These are phyloP conservation scores for Diorhabda carinulata DNA, from an alignment of 1,140 invertebrate species.

Conservation along the genomic window DNA sequence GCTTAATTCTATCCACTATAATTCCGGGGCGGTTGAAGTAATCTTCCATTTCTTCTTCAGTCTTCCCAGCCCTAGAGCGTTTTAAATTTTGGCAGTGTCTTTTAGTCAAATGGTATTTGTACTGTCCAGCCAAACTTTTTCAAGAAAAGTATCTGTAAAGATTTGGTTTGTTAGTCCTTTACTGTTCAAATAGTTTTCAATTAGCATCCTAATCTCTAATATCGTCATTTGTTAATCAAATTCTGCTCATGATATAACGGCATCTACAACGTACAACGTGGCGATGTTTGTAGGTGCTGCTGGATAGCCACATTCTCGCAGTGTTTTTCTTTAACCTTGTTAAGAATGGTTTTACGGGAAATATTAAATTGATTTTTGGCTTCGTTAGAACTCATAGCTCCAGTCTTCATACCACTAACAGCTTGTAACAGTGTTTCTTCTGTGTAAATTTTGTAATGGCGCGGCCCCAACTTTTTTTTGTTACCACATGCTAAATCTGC, in stretches of 20 bases:
- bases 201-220: too few relatives aligned
- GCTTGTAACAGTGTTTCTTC: too few relatives aligned
- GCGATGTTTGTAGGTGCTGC: background rate
- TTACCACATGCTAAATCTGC: too few relatives aligned
- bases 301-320: background rate
- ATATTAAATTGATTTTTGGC: too few relatives aligned
- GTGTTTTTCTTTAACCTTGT: background rate
- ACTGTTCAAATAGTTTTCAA: too few relatives aligned
- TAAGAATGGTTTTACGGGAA: background rate
- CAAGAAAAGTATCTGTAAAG: too few relatives aligned
- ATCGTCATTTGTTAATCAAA: slow-evolving; percentile 3
- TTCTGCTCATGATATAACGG: background rate
- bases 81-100: background rate
- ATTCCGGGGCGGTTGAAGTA: background rate
- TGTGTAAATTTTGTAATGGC: too few relatives aligned
- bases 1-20: background rate
- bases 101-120: too few relatives aligned
- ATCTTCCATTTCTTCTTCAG: background rate
- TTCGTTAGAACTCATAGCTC: background rate
- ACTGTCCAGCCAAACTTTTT: too few relatives aligned
- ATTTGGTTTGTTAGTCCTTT: too few relatives aligned
- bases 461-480: too few relatives aligned
- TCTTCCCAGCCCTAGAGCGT: background rate
- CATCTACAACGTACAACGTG: slow-evolving; percentile 7
- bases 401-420: background rate